Evolutionary conservation across 2,888 invertebrate genomes (phyloP).

Genomic region (Drosophila crucigera): DNA sequence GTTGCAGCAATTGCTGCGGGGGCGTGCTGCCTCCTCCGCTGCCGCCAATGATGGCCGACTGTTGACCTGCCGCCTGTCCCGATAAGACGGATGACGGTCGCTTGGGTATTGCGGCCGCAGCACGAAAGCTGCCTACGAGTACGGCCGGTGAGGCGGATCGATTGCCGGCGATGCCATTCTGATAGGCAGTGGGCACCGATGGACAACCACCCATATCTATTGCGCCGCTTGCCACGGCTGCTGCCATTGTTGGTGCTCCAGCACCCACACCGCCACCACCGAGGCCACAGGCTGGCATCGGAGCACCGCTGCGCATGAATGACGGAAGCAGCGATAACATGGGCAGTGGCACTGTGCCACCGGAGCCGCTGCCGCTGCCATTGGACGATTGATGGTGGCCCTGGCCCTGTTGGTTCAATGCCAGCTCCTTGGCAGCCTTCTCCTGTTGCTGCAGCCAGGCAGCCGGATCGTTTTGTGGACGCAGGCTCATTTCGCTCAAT

Average conservation of each 20-base stretch:
- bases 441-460: conserved; percentile 85
- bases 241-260: conserved; percentile 57
- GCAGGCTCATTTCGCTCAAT: conserved; percentile 82
- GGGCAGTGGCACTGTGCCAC: conserved; percentile 87
- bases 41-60: conserved; percentile 29
- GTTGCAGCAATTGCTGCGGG: conserved; percentile 51
- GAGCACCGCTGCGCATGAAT: conserved; percentile 87
- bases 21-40: conserved; percentile 59
- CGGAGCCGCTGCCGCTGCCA: conserved; percentile 55
- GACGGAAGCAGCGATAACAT: conserved; percentile 91
- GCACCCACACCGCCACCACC: conserved; percentile 41
- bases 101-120: conserved; percentile 82
- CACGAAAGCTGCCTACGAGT: conserved; percentile 75
- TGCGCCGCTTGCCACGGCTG: conserved; percentile 56
- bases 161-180: conserved; percentile 74
- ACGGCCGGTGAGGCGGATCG: conserved; percentile 64
- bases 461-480: conserved; percentile 84
- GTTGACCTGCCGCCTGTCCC: conserved; percentile 48
- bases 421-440: conserved; percentile 83
- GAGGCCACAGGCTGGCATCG: conserved; percentile 60
- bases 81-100: conserved; percentile 76
- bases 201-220: conserved; percentile 47
- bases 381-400: conserved; percentile 85
- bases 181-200: conserved; percentile 73
- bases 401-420: conserved; percentile 85